Percentiles rank a stretch among this genome's conserved stretches.
Evolutionary conservation across 2,113 vertebrate species (phyloP).

Genomic region (Oostethus manadensis): DNA sequence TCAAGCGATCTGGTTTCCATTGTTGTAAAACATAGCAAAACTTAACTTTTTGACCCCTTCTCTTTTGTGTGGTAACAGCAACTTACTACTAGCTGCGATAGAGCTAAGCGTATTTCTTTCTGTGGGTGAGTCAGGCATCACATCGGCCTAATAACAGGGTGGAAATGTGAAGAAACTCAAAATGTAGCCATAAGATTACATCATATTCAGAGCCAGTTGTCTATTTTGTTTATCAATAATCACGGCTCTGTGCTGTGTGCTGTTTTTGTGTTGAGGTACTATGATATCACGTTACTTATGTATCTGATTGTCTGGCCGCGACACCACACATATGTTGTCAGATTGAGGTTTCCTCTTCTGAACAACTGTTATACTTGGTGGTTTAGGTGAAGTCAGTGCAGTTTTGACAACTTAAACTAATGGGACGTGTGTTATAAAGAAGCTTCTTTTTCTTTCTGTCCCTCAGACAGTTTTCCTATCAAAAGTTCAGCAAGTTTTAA

Average conservation of each 20-base stretch:
- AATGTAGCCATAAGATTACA: too few species aligned
- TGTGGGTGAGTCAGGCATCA: too few species aligned
- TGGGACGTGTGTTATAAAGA: background rate
- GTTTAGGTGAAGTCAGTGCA: background rate
- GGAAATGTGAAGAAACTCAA: too few species aligned
- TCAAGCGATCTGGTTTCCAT: too few species aligned
- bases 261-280: background rate
- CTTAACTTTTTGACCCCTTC: too few species aligned
- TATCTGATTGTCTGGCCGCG: background rate
- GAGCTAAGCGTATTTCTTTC: too few species aligned
- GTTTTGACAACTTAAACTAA: background rate
- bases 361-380: background rate
- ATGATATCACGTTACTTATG: background rate
- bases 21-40: too few species aligned
- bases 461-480: background rate
- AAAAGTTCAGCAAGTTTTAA: background rate
- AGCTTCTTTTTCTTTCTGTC: constrained; percentile 1
- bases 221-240: background rate
- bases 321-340: background rate
- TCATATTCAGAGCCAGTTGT: background rate
- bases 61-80: too few species aligned
- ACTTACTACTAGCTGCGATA: too few species aligned
- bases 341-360: background rate
- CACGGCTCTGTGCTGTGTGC: background rate
- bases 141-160: too few species aligned